Conservation (phyloP, 2,113 vertebrate genomes). For the Melozone crissalis region DNA sequence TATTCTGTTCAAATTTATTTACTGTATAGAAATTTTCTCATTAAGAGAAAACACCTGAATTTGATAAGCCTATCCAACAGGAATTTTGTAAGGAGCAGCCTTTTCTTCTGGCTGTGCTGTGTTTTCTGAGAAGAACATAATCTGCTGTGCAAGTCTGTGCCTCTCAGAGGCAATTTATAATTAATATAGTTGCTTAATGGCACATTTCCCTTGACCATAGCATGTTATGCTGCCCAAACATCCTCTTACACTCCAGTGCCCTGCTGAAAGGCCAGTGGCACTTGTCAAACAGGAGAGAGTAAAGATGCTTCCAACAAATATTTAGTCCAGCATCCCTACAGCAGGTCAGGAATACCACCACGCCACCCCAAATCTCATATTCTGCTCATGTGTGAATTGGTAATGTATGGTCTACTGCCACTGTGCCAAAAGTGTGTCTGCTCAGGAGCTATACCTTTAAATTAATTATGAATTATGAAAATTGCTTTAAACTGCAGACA, state of each 20-base stretch:
- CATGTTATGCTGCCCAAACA: background rate
- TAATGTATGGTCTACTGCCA: background rate
- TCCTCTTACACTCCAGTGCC: background rate
- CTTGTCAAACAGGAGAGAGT: background rate
- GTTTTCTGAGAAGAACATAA: background rate
- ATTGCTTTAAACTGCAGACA: background rate
- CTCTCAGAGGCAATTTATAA: constrained; percentile 6
- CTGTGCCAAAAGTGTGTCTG: background rate
- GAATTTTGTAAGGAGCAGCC: background rate
- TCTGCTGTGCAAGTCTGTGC: background rate
- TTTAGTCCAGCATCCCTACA: background rate
- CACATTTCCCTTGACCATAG: background rate
- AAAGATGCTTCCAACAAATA: background rate
- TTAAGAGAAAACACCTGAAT: background rate
- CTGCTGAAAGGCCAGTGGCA: background rate
- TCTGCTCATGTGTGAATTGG: background rate
- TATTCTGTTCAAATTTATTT: background rate
- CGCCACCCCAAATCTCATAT: background rate
- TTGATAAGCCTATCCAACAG: background rate
- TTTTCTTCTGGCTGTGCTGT: background rate
- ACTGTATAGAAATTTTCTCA: background rate
- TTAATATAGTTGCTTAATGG: constrained; percentile 3
- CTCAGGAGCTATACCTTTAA: background rate
- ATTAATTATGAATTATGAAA: background rate
- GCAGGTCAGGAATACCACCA: background rate